Evolutionary conservation across 2,113 vertebrate species (phyloP), one percentile per base, ranked within the genome.

Genomic region (Phylloscopus whistleri): DNA sequence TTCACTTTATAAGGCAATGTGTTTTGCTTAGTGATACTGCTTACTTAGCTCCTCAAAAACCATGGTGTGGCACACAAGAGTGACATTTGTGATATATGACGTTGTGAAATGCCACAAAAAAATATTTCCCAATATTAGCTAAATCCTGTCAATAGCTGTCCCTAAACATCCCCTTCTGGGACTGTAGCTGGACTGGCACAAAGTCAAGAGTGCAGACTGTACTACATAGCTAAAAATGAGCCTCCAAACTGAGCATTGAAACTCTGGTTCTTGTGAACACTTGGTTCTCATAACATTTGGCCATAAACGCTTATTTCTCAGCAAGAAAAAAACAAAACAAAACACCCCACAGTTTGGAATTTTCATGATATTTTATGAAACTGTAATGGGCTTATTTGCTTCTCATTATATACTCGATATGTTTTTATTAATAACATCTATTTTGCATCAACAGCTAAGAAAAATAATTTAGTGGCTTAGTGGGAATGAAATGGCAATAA

Each of bases 391-490:
- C 88, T 97, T 97, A 94, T 96, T 95, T 95, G 70, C 77, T 95
- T 93, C 95, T 97, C 49, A 63, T 93, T 97, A 93, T 84, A 82
- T 96, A 94, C 59, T 27, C 64, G 93, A 93, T 93, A 94, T 93
- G 43, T 92, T 97, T 97, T 94, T 86, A 94, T 83, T 97, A 97
- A 97, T 82, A 93, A 86, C 82, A 93, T 67, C 62, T 84, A 97
- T 97, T 98, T 97, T 95, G 87, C 75, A 78, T 76, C 55, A 78
- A 74, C 33, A 95, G 43, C 75, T 83, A 70, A 96, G 86, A 72
- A 96, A 97, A 97, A 96, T 96, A 95, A 96, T 97, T 97, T 97
- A 97, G 90, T 96, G 82, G 62, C 53, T 97, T 97, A 94, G 76
- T 92, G 96, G 96, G 91, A 97, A 96, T 95, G 89, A 95, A 83